These are phyloP conservation scores for Herpetotheres cachinnans DNA, from an alignment of 2,113 vertebrate species.

Conservation along the genomic window DNA sequence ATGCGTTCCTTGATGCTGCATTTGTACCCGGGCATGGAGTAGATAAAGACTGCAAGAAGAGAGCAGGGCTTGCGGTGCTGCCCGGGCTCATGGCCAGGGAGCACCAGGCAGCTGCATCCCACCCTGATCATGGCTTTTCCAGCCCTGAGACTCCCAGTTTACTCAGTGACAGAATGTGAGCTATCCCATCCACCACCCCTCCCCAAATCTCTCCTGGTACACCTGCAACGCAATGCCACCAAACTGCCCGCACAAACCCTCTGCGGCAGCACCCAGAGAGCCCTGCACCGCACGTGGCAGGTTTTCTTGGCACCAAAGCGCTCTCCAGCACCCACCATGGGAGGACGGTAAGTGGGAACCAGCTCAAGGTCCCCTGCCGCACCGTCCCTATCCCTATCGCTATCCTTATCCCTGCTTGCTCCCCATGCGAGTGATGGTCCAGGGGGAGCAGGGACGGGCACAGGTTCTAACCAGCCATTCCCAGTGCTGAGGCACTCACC, in stretches of 20 bases:
- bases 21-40: conserved; percentile 98
- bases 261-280: neutral
- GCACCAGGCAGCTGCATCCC: neutral
- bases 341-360: rapidly evolving
- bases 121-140: neutral
- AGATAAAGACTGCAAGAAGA: conserved; percentile 89
- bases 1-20: conserved; percentile 98
- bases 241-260: neutral
- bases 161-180: neutral
- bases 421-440: rapidly evolving
- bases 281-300: rapidly evolving
- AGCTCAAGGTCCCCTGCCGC: rapidly evolving
- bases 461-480: neutral
- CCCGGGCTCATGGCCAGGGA: rapidly evolving
- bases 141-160: neutral
- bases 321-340: rapidly evolving
- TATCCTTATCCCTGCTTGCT: neutral
- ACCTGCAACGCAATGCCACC: rapidly evolving
- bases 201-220: neutral
- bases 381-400: neutral
- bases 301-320: neutral
- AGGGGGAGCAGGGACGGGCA: neutral
- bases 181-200: neutral
- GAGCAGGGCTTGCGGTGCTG: neutral
- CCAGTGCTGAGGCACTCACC: conserved; percentile 75